phyloP scores from a whole-genome alignment of 2,888 invertebrate species.

The Ceraclea dissimilis region DNA sequence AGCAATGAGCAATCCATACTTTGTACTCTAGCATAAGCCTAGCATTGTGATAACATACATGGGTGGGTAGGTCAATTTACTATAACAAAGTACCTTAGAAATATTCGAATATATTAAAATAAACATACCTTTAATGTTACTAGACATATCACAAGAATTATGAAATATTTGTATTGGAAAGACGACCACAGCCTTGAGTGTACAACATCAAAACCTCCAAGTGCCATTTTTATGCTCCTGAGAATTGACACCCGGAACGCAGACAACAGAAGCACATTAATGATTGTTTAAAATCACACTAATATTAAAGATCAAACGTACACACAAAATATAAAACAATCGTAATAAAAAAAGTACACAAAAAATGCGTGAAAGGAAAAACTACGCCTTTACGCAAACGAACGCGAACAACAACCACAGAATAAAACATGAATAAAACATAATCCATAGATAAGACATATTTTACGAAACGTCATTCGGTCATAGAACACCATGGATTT shows the following conservation, averaged over 20 bases:
- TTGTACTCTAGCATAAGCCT: not conserved
- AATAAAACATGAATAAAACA: too few relatives aligned
- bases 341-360: not conserved
- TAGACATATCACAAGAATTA: conserved; percentile 5
- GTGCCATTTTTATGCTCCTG: conserved; percentile 13
- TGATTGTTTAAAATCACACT: not conserved
- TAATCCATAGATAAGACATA: too few relatives aligned
- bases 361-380: too few relatives aligned
- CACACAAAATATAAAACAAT: not conserved
- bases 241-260: conserved; percentile 6
- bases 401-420: too few relatives aligned
- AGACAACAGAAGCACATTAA: not conserved
- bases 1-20: too few relatives aligned
- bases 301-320: not conserved
- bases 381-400: too few relatives aligned
- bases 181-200: conserved; percentile 17
- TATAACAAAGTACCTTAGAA: not conserved
- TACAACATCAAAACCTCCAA: conserved; percentile 4
- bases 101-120: not conserved
- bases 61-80: conserved; percentile 13
- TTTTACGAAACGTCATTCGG: too few relatives aligned
- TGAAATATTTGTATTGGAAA: conserved; percentile 6
- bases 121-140: conserved; percentile 14
- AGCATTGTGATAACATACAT: conserved; percentile 1
- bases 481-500: too few relatives aligned